These are phyloP conservation scores for Micromys minutus DNA, from an alignment of 2,113 vertebrate genomes.

Conservation along the genomic window DNA sequence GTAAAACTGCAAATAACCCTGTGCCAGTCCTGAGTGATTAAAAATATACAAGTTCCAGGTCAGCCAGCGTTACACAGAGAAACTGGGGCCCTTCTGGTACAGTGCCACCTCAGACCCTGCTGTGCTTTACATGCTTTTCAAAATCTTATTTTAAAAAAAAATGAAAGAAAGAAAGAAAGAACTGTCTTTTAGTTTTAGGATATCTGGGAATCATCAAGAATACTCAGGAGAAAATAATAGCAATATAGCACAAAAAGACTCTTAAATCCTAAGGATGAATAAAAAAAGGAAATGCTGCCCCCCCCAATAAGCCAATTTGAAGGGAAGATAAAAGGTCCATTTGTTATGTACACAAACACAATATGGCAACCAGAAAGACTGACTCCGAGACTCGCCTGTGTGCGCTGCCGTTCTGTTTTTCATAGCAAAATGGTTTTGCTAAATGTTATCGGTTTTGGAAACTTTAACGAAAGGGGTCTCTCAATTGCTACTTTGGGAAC, in stretches of 20 bases:
- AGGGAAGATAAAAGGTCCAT: slow-evolving; percentile 18
- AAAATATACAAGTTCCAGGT: background rate
- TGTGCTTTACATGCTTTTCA: background rate
- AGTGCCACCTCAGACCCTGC: background rate
- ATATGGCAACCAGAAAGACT: background rate
- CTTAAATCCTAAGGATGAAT: slow-evolving; percentile 52
- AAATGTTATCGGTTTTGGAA: background rate
- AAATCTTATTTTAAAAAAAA: too few relatives aligned
- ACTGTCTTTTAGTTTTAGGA: slow-evolving; percentile 11
- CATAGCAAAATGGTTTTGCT: background rate
- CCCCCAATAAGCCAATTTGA: background rate
- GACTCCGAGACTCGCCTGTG: background rate
- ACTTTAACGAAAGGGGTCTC: background rate
- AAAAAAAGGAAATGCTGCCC: background rate
- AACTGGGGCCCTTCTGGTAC: background rate
- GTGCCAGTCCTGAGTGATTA: background rate
- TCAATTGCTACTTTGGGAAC: background rate
- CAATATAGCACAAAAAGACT: background rate
- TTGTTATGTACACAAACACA: background rate
- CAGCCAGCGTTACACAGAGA: too few relatives aligned
- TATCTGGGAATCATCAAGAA: background rate
- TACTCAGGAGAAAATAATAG: background rate
- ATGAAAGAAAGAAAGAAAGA: background rate
- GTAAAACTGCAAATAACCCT: slow-evolving; percentile 59
- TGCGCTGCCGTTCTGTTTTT: background rate